A percentile compares a stretch with the other conserved stretches of the same genome.
Evolutionary conservation across 2,888 invertebrate genomes (phyloP).

Genomic region (Pardosa pseudoannulata): DNA sequence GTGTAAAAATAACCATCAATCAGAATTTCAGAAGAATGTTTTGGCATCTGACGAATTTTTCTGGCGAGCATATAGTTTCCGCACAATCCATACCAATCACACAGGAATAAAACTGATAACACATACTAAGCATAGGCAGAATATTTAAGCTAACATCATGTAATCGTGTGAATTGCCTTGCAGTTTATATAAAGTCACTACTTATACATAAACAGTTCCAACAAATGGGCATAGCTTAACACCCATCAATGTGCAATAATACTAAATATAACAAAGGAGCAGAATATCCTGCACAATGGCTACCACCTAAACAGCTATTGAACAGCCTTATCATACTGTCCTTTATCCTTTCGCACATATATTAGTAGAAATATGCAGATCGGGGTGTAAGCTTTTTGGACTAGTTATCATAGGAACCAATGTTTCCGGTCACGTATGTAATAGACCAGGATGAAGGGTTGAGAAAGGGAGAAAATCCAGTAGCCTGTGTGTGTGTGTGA

Average conservation of each 20-base stretch:
- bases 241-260: constrained; percentile 71
- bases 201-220: constrained; percentile 70
- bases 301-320: constrained; percentile 71
- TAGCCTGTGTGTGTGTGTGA: too few relatives aligned
- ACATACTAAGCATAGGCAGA: constrained; percentile 67
- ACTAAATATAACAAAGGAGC: constrained; percentile 72
- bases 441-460: constrained; percentile 60
- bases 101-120: constrained; percentile 55
- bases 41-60: constrained; percentile 12
- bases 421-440: constrained; percentile 58
- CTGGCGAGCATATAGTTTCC: constrained; percentile 24
- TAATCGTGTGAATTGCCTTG: constrained; percentile 67
- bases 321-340: constrained; percentile 50
- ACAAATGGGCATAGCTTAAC: constrained; percentile 64
- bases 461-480: constrained; percentile 32
- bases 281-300: constrained; percentile 65
- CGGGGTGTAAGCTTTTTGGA: constrained; percentile 69
- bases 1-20: constrained; percentile 45
- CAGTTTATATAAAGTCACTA: constrained; percentile 69
- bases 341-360: constrained; percentile 52
- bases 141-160: constrained; percentile 68
- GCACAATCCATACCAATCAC: constrained; percentile 66
- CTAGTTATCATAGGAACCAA: constrained; percentile 73
- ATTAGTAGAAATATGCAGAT: constrained; percentile 59
- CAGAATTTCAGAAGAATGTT: background rate